A percentile compares a stretch with the other conserved stretches of the same genome.
These are phyloP conservation scores for Xiphophorus couchianus DNA, from an alignment of 2,113 vertebrate species.

Conservation along the genomic window DNA sequence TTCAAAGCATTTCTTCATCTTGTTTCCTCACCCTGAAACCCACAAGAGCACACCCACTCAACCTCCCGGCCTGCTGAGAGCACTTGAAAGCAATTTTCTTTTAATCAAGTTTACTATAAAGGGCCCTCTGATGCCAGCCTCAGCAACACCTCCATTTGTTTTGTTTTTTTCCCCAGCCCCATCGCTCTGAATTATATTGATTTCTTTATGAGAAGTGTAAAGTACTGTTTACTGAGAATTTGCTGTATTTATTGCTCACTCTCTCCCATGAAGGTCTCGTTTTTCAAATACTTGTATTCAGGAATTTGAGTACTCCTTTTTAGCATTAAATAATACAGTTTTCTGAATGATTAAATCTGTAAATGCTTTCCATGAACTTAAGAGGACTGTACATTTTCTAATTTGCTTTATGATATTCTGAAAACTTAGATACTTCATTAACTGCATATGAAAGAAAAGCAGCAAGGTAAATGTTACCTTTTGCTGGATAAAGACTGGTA, in stretches of 20 bases:
- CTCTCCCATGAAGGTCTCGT: slow-evolving; percentile 17
- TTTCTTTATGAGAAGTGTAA: slow-evolving; percentile 66
- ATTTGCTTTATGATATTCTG: neutral
- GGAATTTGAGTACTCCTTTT: neutral
- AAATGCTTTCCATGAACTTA: neutral
- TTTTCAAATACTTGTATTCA: slow-evolving; percentile 25
- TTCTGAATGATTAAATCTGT: neutral
- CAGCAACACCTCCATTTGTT: slow-evolving; percentile 61
- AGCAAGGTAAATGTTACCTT: slow-evolving; percentile 1
- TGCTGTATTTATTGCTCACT: slow-evolving; percentile 54
- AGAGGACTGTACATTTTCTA: too few relatives aligned
- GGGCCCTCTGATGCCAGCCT: slow-evolving; percentile 74
- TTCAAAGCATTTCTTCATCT: slow-evolving; percentile 73
- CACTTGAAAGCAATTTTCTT: slow-evolving; percentile 81
- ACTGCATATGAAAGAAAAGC: slow-evolving; percentile 5
- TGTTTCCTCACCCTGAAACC: slow-evolving; percentile 65
- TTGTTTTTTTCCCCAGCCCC: slow-evolving; percentile 23
- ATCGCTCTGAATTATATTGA: slow-evolving; percentile 63
- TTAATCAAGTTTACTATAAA: slow-evolving; percentile 80
- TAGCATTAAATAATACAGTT: neutral
- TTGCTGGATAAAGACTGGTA: neutral
- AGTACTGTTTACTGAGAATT: slow-evolving; percentile 65
- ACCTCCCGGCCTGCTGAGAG: slow-evolving; percentile 73
- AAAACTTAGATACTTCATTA: slow-evolving; percentile 1
- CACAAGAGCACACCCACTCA: slow-evolving; percentile 68